Base-by-base conservation (phyloP, 2,113 vertebrate genomes). In the Caranx melampygus region DNA sequence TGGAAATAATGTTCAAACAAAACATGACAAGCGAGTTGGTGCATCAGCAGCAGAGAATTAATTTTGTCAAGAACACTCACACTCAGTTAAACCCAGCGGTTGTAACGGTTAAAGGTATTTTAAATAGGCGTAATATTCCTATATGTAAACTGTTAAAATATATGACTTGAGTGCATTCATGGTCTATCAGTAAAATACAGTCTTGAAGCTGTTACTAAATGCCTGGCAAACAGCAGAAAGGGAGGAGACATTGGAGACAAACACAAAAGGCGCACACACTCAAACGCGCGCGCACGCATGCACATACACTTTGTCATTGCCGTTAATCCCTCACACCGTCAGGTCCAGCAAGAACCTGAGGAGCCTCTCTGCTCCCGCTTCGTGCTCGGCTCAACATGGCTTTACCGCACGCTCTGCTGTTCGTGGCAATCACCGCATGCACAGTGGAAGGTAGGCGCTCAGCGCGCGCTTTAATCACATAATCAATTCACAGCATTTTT, bases 391-490 rank as follows among this genome's bases (percentile, higher is more conserved):
- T 66, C 61, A 83, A 49, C 78, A 91, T 93, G 92, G 78, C 78
- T 21, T 45, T 77, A 3, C 3, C 40, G 5, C 26, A 69, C 45
- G 14, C 69, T 40, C 60, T 83, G 65, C 57, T 92, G 3, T 59
- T 75, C 18, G 37, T 85, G 6, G 83, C 82, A 2, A 63, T 84
- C 49, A 1, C 66, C 37, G 55, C 71, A 26, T 71, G 51, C 74
- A 69, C 79, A 10, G 20, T 93, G 16, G 62, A 73, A 87, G 91
- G 92, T 93, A 86, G 44, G 89, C 40, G 40, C 6, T 42, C 40
- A 8, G 35, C 3, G 1, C 44, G 31, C 3, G 16, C 26, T 51
- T 21, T 66, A 65, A 37, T 61, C 34, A 20, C 12, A 14, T 26
- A 49, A 72, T 60, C 42, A 81, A 65, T n/a, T 60, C n/a, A 3